Percentiles rank a stretch among this genome's conserved stretches.
These are phyloP conservation scores for Ormyrus thymus DNA, from an alignment of 2,888 invertebrate genomes.

Conservation along the genomic window DNA sequence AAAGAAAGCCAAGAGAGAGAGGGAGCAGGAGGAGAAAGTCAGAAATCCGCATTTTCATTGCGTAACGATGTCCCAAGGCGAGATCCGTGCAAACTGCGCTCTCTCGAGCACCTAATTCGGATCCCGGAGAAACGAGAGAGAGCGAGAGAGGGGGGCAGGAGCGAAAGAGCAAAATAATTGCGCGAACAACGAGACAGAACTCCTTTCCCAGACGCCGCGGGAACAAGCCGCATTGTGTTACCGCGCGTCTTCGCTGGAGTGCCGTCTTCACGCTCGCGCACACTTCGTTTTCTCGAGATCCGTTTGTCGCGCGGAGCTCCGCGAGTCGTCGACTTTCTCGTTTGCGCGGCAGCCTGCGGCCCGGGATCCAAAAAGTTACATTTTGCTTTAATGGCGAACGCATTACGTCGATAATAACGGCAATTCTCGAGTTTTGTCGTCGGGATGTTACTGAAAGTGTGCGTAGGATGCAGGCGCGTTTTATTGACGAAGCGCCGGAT, in stretches of 20 bases:
- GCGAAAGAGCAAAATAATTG: not conserved
- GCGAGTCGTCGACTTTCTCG: not conserved
- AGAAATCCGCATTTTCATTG: slow-evolving; percentile 62
- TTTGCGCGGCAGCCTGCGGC: not conserved
- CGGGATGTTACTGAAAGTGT: not conserved
- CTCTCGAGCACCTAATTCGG: slow-evolving; percentile 65
- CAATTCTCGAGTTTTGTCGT: not conserved
- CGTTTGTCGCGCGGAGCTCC: slow-evolving; percentile 38
- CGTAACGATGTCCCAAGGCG: slow-evolving; percentile 69
- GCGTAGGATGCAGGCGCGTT: slow-evolving; percentile 13
- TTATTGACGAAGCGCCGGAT: slow-evolving; percentile 15
- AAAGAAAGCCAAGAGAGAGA: slow-evolving; percentile 43
- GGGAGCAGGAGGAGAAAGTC: slow-evolving; percentile 44
- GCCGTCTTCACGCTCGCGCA: slow-evolving; percentile 20
- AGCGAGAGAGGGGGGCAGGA: not conserved
- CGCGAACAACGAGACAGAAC: slow-evolving; percentile 1
- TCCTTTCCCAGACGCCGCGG: slow-evolving; percentile 39
- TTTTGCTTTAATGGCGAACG: no score
- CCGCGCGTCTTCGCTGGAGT: slow-evolving; percentile 38
- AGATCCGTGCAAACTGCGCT: slow-evolving; percentile 59
- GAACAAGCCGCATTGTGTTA: slow-evolving; percentile 58
- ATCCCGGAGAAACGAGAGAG: slow-evolving; percentile 31
- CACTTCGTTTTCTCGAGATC: slow-evolving; percentile 58
- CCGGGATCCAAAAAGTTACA: no score
- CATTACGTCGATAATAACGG: no score